phyloP scores from a whole-genome alignment of 1,140 invertebrate species.

The Drosophila parabipectinata region DNA sequence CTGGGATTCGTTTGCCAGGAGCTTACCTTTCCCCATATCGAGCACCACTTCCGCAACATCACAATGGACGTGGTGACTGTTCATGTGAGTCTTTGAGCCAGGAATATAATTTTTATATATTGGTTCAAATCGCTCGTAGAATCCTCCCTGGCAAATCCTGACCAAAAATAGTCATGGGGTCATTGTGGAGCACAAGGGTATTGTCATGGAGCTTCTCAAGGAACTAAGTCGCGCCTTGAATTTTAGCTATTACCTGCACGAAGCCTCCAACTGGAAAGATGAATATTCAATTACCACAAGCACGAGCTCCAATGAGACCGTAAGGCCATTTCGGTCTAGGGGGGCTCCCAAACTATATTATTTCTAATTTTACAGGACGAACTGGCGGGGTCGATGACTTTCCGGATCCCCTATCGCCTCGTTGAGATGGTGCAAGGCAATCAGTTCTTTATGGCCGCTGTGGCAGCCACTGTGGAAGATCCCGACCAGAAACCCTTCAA shows the following conservation, averaged over 20 bases:
- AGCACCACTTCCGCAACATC: slow-evolving; percentile 91
- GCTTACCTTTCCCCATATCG: slow-evolving; percentile 91
- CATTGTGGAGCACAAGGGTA: slow-evolving; percentile 86
- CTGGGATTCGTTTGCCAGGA: slow-evolving; percentile 88
- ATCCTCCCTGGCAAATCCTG: slow-evolving; percentile 93
- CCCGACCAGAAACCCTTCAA: slow-evolving; percentile 88
- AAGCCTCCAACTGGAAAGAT: slow-evolving; percentile 38
- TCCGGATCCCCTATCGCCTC: slow-evolving; percentile 65
- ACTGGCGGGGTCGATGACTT: slow-evolving; percentile 69
- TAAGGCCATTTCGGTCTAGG: not conserved
- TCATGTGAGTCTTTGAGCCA: slow-evolving; percentile 72
- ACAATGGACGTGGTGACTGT: slow-evolving; percentile 87
- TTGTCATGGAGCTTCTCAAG: slow-evolving; percentile 92
- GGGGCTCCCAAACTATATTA: not conserved
- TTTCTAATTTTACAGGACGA: slow-evolving; percentile 39
- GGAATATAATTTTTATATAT: slow-evolving; percentile 67
- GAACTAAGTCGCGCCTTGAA: slow-evolving; percentile 91
- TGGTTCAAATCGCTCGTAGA: slow-evolving; percentile 86
- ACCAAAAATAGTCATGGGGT: slow-evolving; percentile 85
- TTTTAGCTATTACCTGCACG: slow-evolving; percentile 88
- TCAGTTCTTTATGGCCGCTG: slow-evolving; percentile 89
- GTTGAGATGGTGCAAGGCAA: slow-evolving; percentile 65
- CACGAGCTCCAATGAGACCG: slow-evolving; percentile 58
- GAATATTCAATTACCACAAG: slow-evolving; percentile 10
- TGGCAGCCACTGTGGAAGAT: slow-evolving; percentile 89